Conservation (phyloP, 2,888 invertebrate genomes). For the Linnaemya vulpina region DNA sequence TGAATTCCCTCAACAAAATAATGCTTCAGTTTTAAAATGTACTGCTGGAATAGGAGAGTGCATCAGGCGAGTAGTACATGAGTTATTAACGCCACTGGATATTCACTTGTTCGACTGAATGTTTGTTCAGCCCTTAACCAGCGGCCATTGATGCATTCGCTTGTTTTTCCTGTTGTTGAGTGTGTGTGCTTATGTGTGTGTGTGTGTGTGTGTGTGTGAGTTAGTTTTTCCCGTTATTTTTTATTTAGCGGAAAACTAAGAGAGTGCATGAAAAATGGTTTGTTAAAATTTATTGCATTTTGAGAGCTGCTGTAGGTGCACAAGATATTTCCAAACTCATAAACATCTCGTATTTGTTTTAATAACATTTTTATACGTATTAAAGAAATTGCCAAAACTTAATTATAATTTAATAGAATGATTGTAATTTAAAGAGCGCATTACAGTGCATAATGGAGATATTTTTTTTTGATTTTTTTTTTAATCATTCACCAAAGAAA, state of each 20-base stretch:
- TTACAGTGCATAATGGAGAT: no score
- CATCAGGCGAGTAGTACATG: slow-evolving; percentile 6
- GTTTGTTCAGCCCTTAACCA: slow-evolving; percentile 37
- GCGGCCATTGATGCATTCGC: slow-evolving; percentile 34
- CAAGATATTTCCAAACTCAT: slow-evolving; percentile 1
- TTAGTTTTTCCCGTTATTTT: background rate
- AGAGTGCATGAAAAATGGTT: slow-evolving; percentile 24
- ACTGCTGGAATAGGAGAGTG: slow-evolving; percentile 14
- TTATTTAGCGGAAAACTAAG: slow-evolving; percentile 13
- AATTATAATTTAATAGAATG: no score
- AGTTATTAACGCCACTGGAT: slow-evolving; percentile 64
- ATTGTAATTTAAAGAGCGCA: no score
- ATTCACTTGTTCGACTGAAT: slow-evolving; percentile 26
- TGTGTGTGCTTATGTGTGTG: no score
- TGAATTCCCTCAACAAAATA: background rate
- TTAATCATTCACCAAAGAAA: no score
- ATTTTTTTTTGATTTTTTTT: no score
- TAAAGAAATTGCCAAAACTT: no score
- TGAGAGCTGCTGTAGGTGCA: background rate
- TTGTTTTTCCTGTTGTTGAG: background rate
- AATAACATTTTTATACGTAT: slow-evolving; percentile 1
- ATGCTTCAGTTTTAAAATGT: slow-evolving; percentile 43
- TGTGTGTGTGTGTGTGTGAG: no score
- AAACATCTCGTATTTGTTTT: background rate
- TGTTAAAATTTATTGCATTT: slow-evolving; percentile 46